Conservation (phyloP, 2,113 vertebrate genomes). For the Phalacrocorax aristotelis region DNA sequence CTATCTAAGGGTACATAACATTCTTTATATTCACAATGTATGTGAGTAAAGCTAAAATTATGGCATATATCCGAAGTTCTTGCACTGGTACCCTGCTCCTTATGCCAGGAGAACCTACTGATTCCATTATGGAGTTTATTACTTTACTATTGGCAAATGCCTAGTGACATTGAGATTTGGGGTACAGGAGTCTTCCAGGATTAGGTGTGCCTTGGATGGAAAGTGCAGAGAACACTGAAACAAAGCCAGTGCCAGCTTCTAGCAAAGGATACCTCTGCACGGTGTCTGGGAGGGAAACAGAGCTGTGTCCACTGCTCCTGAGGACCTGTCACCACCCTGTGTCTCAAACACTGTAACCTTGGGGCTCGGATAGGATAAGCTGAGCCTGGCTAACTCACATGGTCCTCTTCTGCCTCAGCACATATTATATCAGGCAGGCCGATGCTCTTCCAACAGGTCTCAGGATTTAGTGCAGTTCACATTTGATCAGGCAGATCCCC, state of each 20-base stretch:
- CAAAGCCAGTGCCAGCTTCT: not conserved
- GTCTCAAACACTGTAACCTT: not conserved
- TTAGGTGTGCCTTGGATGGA: not conserved
- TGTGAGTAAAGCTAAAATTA: not conserved
- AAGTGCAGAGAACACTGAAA: not conserved
- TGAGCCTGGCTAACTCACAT: not conserved
- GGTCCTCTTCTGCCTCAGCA: not conserved
- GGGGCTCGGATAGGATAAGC: not conserved
- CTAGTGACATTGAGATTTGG: not conserved
- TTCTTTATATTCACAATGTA: not conserved
- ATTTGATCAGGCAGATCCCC: slow-evolving; percentile 41
- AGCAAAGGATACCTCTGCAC: not conserved
- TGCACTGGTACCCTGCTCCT: not conserved
- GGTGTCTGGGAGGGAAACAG: not conserved
- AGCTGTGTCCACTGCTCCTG: not conserved
- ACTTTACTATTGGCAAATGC: not conserved
- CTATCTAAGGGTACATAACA: not conserved
- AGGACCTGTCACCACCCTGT: not conserved
- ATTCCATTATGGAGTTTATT: not conserved
- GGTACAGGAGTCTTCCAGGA: not conserved
- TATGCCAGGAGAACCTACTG: not conserved
- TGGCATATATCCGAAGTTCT: not conserved
- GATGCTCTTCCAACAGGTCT: not conserved
- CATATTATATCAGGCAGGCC: not conserved
- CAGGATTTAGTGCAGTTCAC: slow-evolving; percentile 20